A percentile compares a stretch with the other conserved stretches of the same genome.
Conservation (phyloP, 2,113 vertebrate species). For the Tauraco erythrolophus region DNA sequence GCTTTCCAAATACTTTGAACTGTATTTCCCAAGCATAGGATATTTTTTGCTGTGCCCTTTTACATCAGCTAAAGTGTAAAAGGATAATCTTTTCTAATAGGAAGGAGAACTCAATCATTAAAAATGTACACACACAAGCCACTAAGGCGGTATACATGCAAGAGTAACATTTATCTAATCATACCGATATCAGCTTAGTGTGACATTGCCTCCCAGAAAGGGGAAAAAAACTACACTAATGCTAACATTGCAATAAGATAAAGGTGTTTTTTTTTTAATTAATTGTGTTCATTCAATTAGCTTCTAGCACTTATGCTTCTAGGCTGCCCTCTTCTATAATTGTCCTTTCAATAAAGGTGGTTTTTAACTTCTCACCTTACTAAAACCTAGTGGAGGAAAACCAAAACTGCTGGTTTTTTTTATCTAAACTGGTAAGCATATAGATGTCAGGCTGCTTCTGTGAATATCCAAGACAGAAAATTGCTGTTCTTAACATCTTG, state of each 20-base stretch:
- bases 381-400: background rate
- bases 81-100: background rate
- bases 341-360: background rate
- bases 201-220: conserved; percentile 44
- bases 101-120: background rate
- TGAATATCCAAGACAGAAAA: background rate
- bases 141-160: conserved; percentile 5
- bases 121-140: background rate
- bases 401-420: background rate
- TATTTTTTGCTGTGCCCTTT: background rate
- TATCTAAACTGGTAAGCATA: background rate
- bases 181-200: conserved; percentile 7
- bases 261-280: background rate
- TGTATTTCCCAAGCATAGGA: background rate
- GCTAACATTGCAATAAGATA: conserved; percentile 50
- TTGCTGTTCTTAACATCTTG: background rate
- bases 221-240: conserved; percentile 12
- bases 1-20: background rate
- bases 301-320: background rate
- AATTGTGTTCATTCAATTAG: conserved; percentile 8
- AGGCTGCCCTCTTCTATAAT: background rate
- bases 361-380: background rate
- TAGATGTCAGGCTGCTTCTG: background rate
- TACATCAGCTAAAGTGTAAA: background rate
- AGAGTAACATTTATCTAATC: conserved; percentile 62